phyloP scores from a whole-genome alignment of 2,113 vertebrate genomes.

The Emydura subglobosa region DNA sequence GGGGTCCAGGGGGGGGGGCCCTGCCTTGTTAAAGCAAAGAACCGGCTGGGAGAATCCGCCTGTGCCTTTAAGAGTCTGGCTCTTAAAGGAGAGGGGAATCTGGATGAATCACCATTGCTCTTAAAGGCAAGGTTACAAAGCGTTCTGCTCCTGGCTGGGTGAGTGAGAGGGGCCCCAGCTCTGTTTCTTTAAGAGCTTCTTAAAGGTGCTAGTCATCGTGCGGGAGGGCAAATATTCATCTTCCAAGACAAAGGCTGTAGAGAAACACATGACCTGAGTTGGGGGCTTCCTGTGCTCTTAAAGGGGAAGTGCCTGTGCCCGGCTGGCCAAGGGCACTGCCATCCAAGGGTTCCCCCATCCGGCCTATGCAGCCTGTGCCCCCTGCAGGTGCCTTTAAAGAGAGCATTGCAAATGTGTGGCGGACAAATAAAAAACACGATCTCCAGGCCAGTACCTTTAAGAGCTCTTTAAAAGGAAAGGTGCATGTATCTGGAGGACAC shows the following conservation, averaged over 20 bases:
- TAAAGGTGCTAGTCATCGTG: not conserved
- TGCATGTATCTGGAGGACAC: not conserved
- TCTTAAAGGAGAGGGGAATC: not conserved
- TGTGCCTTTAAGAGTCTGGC: slow-evolving; percentile 58
- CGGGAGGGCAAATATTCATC: not conserved
- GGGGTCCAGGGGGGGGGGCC: too few relatives aligned
- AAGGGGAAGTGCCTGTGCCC: slow-evolving; percentile 28
- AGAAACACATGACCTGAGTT: not conserved
- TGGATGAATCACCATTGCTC: not conserved
- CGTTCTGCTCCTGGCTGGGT: not conserved
- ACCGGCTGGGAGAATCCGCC: not conserved
- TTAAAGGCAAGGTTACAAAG: slow-evolving; percentile 13
- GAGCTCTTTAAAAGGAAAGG: not conserved
- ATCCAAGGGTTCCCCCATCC: not conserved
- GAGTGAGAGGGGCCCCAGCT: not conserved
- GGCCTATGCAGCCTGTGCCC: not conserved
- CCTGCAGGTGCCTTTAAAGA: slow-evolving; percentile 24
- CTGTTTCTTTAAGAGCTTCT: slow-evolving; percentile 31
- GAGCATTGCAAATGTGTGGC: slow-evolving; percentile 7
- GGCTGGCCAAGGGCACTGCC: not conserved
- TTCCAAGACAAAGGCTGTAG: not conserved
- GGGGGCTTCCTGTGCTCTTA: slow-evolving; percentile 7
- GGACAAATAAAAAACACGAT: not conserved
- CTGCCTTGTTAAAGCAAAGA: not conserved
- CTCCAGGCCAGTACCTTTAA: not conserved